Conservation (phyloP, 2,113 vertebrate genomes). For the Lucifuga dentata region DNA sequence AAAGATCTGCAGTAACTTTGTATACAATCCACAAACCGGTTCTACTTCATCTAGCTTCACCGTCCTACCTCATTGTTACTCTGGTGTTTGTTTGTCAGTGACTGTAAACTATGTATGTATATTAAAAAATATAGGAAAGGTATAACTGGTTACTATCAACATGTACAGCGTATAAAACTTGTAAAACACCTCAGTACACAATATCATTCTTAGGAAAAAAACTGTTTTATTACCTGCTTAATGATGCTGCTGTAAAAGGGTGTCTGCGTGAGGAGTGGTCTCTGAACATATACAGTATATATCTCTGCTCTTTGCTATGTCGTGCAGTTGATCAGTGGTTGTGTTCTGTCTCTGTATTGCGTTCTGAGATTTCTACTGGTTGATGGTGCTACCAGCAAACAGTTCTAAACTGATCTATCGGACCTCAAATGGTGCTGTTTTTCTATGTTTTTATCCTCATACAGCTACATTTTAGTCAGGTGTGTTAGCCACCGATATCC, state of each 20-base stretch:
- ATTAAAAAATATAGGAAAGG: slow-evolving; percentile 71
- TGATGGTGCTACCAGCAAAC: slow-evolving; percentile 86
- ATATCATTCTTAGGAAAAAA: slow-evolving; percentile 74
- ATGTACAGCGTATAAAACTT: slow-evolving; percentile 79
- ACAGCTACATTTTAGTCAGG: slow-evolving; percentile 75
- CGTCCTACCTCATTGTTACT: slow-evolving; percentile 88
- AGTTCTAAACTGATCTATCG: slow-evolving; percentile 79
- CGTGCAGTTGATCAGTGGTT: slow-evolving; percentile 74
- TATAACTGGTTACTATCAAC: slow-evolving; percentile 76
- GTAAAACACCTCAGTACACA: slow-evolving; percentile 79
- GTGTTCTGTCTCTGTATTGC: slow-evolving; percentile 76
- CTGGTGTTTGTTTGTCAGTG: slow-evolving; percentile 83
- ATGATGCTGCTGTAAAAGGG: slow-evolving; percentile 74
- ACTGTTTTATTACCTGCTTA: slow-evolving; percentile 77
- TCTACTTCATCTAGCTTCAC: slow-evolving; percentile 84
- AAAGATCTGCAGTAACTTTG: slow-evolving; percentile 71
- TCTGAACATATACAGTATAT: slow-evolving; percentile 59
- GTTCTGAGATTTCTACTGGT: slow-evolving; percentile 81
- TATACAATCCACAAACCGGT: slow-evolving; percentile 80
- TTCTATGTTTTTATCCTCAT: slow-evolving; percentile 82
- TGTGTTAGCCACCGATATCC: slow-evolving; percentile 68
- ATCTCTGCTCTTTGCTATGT: slow-evolving; percentile 78
- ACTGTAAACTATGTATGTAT: slow-evolving; percentile 80
- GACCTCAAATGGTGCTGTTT: slow-evolving; percentile 89
- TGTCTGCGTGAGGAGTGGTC: slow-evolving; percentile 67